A percentile compares a stretch with the other conserved stretches of the same genome.
These are phyloP conservation scores for Molossus molossus DNA, from an alignment of 2,797 vertebrate species.

Conservation along the genomic window DNA sequence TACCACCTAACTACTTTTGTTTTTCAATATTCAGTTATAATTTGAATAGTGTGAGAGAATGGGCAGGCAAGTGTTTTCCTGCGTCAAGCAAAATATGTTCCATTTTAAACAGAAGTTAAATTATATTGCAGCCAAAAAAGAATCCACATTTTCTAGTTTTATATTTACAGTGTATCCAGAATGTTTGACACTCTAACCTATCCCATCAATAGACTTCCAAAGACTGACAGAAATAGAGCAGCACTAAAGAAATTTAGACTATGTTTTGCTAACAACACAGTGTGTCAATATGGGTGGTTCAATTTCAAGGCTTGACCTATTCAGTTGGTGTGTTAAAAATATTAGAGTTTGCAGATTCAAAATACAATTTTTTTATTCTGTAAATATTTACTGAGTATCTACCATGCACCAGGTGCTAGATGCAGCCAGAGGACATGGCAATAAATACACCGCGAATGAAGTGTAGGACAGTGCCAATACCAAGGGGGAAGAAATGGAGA, in stretches of 20 bases:
- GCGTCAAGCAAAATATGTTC: slow-evolving; percentile 71
- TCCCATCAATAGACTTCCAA: slow-evolving; percentile 68
- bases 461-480: not conserved
- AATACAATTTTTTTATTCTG: not conserved
- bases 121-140: slow-evolving; percentile 72
- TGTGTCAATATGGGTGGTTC: slow-evolving; percentile 80
- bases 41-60: not conserved
- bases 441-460: slow-evolving; percentile 22
- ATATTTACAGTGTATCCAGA: slow-evolving; percentile 59
- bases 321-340: slow-evolving; percentile 26
- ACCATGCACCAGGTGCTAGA: not conserved
- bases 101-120: slow-evolving; percentile 75
- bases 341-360: not conserved
- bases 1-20: not conserved
- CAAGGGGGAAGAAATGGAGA: not conserved
- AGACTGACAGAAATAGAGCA: slow-evolving; percentile 42
- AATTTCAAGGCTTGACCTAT: slow-evolving; percentile 68
- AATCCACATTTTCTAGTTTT: slow-evolving; percentile 15
- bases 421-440: not conserved
- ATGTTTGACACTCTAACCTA: slow-evolving; percentile 49
- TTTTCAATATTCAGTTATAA: slow-evolving; percentile 8
- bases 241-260: slow-evolving; percentile 46
- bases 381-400: not conserved
- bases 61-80: slow-evolving; percentile 65
- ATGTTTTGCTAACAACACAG: slow-evolving; percentile 58